Evolutionary conservation across 2,113 vertebrate genomes (phyloP).

Genomic region (Hystrix brachyura): DNA sequence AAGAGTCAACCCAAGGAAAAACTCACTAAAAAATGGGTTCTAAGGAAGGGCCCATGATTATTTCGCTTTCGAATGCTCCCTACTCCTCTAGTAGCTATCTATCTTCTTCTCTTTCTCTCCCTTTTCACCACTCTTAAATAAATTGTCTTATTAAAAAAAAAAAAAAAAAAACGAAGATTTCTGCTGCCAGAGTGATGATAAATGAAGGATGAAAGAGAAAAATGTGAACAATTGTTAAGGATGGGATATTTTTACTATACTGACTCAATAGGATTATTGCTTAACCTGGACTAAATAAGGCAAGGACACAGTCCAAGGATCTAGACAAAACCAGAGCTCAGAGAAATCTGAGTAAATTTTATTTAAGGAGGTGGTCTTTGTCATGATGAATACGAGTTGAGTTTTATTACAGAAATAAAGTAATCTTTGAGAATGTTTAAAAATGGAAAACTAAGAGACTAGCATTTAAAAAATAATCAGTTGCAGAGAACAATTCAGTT

Average conservation of each 20-base stretch:
- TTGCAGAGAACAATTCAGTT: conserved; percentile 2
- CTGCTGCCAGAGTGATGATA: background rate
- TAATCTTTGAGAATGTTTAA: background rate
- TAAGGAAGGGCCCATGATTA: too few relatives aligned
- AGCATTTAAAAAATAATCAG: background rate
- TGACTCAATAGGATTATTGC: background rate
- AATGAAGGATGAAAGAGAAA: background rate
- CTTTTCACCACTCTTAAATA: too few relatives aligned
- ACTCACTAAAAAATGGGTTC: too few relatives aligned
- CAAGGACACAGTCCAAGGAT: background rate
- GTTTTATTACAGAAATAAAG: background rate
- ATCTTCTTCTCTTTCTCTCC: too few relatives aligned
- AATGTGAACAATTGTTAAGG: background rate
- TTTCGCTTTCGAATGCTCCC: too few relatives aligned
- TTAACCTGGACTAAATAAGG: background rate
- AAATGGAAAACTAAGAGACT: background rate
- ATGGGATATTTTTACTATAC: background rate
- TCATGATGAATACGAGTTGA: background rate
- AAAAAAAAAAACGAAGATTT: background rate
- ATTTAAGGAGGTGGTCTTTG: background rate
- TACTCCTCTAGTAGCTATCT: too few relatives aligned
- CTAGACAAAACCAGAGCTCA: background rate
- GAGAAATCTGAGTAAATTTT: background rate
- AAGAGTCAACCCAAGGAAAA: too few relatives aligned
- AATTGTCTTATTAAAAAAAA: too few relatives aligned